Evolutionary conservation across 1,140 invertebrate genomes (phyloP), one percentile per base, ranked within the genome.

Genomic region (Cylas formicarius): DNA sequence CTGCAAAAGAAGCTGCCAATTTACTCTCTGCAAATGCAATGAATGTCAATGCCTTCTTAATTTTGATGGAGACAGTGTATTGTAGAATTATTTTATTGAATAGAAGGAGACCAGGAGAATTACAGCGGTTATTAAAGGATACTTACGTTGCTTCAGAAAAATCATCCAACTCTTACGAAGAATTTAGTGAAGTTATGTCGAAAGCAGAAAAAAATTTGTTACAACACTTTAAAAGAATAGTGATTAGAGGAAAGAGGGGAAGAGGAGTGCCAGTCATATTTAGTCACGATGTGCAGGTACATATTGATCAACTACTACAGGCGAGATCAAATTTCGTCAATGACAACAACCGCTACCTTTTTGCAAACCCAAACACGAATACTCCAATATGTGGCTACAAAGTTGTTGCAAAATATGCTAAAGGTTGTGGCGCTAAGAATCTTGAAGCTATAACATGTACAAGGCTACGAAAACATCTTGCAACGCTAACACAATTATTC

Each of bases 401-500:
- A 37, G 23, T 42, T 7, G 10, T 48, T 9, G 11, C 13, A 5
- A 31, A 43, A 31, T 37, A 48, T 31, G 46, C 33, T 0, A n/a
- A 7, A 8, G n/a, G 21, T 32, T 38, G 48, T 32, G 42, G 48
- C 7, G 37, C 43, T 10, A 50, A 50, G 37, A 39, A 50, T 8
- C 43, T 38, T 4, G 8, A 14, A 16, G 43, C 36, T 19, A 40
- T 50, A 28, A 50, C 48, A 16, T 52, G 49, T 17, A 63, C 57
- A 19, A 42, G 44, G 41, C 43, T 65, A 2, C 19, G 63, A 29
- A 62, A 63, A 50, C 57, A 65, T 54, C 50, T 65, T 22, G 62
- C 61, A 8, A 63, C 63, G 1, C 43, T 62, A 28, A 41, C 58
- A 10, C 61, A 66, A 48, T 21, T 65, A 10, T 64, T 66, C 27